Percentiles rank a stretch among this genome's conserved stretches.
Evolutionary conservation across 2,113 vertebrate species (phyloP).

Genomic region (Microcebus ravelobensis): DNA sequence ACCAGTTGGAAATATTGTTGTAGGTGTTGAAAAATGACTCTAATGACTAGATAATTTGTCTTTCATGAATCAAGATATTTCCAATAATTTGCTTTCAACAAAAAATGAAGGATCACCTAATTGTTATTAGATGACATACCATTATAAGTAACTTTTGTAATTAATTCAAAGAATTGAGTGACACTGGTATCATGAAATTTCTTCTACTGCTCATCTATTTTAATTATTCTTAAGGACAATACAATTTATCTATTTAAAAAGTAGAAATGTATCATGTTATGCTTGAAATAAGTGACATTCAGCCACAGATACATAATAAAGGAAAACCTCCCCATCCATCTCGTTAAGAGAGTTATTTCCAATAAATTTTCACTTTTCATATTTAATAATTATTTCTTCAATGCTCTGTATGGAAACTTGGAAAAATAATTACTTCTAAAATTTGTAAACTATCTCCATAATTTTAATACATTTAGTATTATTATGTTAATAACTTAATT

Average conservation of each 20-base stretch:
- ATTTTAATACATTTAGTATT: background rate
- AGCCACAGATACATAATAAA: background rate
- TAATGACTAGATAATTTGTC: background rate
- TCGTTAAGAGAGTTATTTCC: background rate
- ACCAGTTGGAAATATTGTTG: background rate
- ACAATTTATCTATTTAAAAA: background rate
- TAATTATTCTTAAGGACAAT: constrained; percentile 11
- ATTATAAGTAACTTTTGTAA: background rate
- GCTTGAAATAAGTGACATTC: constrained; percentile 25
- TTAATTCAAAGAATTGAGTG: background rate
- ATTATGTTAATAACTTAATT: background rate
- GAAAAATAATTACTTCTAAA: background rate
- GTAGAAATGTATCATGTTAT: background rate
- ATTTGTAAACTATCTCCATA: background rate
- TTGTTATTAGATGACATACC: background rate
- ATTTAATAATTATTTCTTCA: background rate
- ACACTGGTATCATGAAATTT: background rate
- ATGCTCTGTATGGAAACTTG: too few relatives aligned
- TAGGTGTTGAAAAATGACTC: constrained; percentile 10
- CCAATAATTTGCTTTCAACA: constrained; percentile 21
- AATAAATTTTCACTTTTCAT: background rate
- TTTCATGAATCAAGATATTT: background rate
- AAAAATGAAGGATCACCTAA: background rate
- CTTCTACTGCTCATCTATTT: background rate
- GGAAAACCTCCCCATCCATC: background rate